Percentiles rank a stretch among this genome's conserved stretches.
Conservation (phyloP, 2,797 vertebrate species). For the Tenualosa thibaudeaui region DNA sequence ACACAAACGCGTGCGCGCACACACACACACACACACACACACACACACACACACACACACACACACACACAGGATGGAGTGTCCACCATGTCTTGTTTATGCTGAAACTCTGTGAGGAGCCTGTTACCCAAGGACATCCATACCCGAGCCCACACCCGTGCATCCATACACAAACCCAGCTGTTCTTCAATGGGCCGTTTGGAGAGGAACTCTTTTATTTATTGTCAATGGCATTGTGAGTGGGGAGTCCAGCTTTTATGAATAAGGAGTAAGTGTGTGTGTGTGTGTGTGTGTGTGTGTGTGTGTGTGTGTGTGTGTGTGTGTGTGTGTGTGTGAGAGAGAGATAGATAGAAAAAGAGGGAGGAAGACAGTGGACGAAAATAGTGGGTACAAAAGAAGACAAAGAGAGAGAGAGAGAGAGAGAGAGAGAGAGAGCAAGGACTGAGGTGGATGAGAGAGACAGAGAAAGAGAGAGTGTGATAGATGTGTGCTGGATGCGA, state of each 20-base stretch:
- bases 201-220: not conserved
- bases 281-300: conserved; percentile 1
- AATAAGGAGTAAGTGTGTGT: not conserved
- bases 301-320: not conserved
- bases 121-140: not conserved
- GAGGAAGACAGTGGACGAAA: not conserved
- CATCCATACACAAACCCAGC: not conserved
- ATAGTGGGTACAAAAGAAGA: not conserved
- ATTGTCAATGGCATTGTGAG: not conserved
- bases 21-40: conserved; percentile 1
- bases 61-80: not conserved
- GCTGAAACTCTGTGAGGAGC: not conserved
- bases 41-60: not conserved
- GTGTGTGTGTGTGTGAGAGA: not conserved
- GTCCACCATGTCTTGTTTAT: not conserved
- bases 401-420: not conserved
- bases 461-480: not conserved
- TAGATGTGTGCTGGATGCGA: conserved; percentile 3
- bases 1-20: not conserved
- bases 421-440: not conserved
- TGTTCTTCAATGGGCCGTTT: conserved; percentile 2
- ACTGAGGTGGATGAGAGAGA: not conserved
- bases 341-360: not conserved
- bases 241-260: conserved; percentile 17
- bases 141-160: not conserved